Percentiles rank a stretch among this genome's conserved stretches.
phyloP scores from a whole-genome alignment of 2,113 vertebrate species.

The Sialia sialis region DNA sequence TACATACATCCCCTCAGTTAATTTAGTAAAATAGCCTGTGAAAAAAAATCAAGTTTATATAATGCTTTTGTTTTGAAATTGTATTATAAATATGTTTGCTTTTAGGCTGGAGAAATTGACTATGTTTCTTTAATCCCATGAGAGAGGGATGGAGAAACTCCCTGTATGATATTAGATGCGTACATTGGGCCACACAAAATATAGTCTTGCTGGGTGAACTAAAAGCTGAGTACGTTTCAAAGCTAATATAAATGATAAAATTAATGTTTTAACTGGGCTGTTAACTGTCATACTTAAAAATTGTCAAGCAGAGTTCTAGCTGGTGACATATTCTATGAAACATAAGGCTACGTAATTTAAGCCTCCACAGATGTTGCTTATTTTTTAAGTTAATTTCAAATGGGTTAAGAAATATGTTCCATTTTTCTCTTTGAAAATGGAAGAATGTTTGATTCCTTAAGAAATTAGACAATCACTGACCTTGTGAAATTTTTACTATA shows the following conservation, averaged over 20 bases:
- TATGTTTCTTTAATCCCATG: background rate
- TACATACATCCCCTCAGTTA: background rate
- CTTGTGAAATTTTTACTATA: background rate
- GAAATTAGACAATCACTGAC: background rate
- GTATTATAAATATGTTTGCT: background rate
- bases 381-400: background rate
- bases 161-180: background rate
- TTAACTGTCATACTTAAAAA: background rate
- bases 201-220: background rate
- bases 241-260: background rate
- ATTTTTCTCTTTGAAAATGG: background rate
- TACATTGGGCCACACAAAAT: background rate
- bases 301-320: background rate
- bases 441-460: background rate
- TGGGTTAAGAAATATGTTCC: background rate
- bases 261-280: background rate
- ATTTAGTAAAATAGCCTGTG: background rate
- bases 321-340: background rate
- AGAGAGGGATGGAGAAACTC: background rate
- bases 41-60: background rate
- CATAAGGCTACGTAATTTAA: background rate
- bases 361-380: background rate
- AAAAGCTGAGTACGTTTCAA: background rate
- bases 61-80: background rate
- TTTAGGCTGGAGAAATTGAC: background rate